Evolutionary conservation across 2,888 invertebrate genomes (phyloP).

Genomic region (Oscheius sp.): DNA sequence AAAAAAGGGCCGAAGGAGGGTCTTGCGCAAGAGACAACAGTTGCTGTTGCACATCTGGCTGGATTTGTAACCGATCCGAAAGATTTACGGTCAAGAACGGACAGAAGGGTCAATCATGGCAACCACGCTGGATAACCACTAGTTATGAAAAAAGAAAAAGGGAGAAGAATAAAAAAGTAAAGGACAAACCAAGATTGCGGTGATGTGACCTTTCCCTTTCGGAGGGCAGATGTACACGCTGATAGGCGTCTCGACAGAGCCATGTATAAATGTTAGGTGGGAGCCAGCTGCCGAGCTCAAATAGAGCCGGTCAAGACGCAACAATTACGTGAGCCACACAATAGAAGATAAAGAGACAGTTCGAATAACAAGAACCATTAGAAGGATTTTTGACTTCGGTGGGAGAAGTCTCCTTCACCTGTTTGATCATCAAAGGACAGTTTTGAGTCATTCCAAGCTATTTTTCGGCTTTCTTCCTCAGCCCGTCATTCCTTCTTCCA

Average conservation of each 20-base stretch:
- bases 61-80: slow-evolving; percentile 13
- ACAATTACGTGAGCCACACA: background rate
- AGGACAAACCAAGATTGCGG: slow-evolving; percentile 14
- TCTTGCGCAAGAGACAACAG: slow-evolving; percentile 9
- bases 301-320: slow-evolving; percentile 15
- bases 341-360: background rate
- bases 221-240: slow-evolving; percentile 14
- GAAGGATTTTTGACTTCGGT: too few relatives aligned
- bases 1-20: background rate
- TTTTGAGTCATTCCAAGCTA: too few relatives aligned
- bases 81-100: slow-evolving; percentile 22
- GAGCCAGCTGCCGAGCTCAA: slow-evolving; percentile 20
- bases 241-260: slow-evolving; percentile 7
- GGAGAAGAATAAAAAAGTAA: background rate
- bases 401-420: too few relatives aligned
- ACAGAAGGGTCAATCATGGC: background rate
- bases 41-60: slow-evolving; percentile 23
- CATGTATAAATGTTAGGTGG: slow-evolving; percentile 1
- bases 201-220: slow-evolving; percentile 13
- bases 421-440: too few relatives aligned
- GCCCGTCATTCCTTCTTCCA: too few relatives aligned
- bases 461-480: too few relatives aligned
- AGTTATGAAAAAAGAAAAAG: too few relatives aligned
- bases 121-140: background rate
- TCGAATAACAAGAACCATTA: too few relatives aligned